Conservation (phyloP, 2,113 vertebrate species). For the Cynocephalus volans region DNA sequence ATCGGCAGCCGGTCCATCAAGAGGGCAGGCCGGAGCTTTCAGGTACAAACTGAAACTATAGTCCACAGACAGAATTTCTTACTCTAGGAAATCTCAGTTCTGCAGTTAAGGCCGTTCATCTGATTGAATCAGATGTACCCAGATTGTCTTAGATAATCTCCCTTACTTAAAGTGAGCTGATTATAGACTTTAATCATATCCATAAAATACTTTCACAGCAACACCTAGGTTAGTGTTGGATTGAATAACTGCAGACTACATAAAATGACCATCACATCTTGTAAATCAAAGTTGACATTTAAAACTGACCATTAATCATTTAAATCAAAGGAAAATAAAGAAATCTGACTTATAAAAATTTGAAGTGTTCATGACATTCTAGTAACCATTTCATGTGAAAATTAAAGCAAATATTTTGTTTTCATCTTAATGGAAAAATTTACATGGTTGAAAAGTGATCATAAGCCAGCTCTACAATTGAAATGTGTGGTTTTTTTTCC, state of each 20-base stretch:
- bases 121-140: not conserved
- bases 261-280: not conserved
- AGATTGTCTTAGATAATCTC: not conserved
- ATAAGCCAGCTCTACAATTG: not conserved
- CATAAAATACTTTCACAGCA: not conserved
- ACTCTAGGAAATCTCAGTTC: not conserved
- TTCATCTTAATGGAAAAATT: conserved; percentile 25
- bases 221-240: not conserved
- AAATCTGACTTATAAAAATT: not conserved
- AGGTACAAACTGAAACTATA: not conserved
- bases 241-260: not conserved
- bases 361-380: not conserved
- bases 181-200: not conserved
- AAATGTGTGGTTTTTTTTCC: not conserved
- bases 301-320: not conserved
- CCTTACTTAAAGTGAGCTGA: not conserved
- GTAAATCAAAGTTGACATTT: not conserved
- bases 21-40: not conserved
- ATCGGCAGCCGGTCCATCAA: not conserved
- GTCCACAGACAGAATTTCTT: not conserved
- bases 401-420: conserved; percentile 48
- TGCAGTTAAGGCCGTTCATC: not conserved
- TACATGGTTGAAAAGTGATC: not conserved
- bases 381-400: not conserved
- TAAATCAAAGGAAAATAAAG: conserved; percentile 39